phyloP scores from a whole-genome alignment of 92 coral and sea anemone species.

The Siderastrea siderea region DNA sequence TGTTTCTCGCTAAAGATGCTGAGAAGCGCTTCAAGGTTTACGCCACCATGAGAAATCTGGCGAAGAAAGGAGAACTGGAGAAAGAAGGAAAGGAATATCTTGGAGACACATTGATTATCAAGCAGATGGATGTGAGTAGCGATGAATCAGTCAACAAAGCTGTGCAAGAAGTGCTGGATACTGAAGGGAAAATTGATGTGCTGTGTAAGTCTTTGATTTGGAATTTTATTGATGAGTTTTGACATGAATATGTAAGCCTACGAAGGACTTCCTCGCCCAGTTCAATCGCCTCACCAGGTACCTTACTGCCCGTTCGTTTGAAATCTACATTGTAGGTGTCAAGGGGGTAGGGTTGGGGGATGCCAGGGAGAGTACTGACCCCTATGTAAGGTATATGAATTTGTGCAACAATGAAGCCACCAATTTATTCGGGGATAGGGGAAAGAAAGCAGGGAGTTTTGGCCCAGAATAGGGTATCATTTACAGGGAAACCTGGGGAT shows the following conservation, averaged over 20 bases:
- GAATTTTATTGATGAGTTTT: background rate
- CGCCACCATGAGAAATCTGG: slow-evolving; percentile 95
- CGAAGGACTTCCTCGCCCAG: too few relatives aligned
- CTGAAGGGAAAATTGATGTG: slow-evolving; percentile 87
- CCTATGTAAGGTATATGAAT: too few relatives aligned
- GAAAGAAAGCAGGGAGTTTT: too few relatives aligned
- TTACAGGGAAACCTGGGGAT: too few relatives aligned
- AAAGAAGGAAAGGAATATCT: slow-evolving; percentile 80
- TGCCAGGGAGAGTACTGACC: too few relatives aligned
- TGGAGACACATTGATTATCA: slow-evolving; percentile 76
- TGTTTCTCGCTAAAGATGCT: slow-evolving; percentile 87
- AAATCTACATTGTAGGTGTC: too few relatives aligned
- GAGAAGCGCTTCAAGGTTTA: slow-evolving; percentile 94
- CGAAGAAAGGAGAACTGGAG: slow-evolving; percentile 80
- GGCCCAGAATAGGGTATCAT: too few relatives aligned
- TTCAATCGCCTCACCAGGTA: too few relatives aligned
- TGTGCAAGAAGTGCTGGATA: slow-evolving; percentile 78
- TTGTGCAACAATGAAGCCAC: too few relatives aligned
- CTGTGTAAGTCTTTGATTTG: slow-evolving; percentile 17
- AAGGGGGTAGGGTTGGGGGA: too few relatives aligned
- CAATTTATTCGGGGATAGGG: too few relatives aligned
- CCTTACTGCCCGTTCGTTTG: too few relatives aligned
- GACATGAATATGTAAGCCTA: background rate
- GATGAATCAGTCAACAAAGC: slow-evolving; percentile 85
- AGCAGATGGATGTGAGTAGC: slow-evolving; percentile 86